A percentile compares a stretch with the other conserved stretches of the same genome.
Conservation (phyloP, 2,797 vertebrate genomes). For the Vireo griseus region DNA sequence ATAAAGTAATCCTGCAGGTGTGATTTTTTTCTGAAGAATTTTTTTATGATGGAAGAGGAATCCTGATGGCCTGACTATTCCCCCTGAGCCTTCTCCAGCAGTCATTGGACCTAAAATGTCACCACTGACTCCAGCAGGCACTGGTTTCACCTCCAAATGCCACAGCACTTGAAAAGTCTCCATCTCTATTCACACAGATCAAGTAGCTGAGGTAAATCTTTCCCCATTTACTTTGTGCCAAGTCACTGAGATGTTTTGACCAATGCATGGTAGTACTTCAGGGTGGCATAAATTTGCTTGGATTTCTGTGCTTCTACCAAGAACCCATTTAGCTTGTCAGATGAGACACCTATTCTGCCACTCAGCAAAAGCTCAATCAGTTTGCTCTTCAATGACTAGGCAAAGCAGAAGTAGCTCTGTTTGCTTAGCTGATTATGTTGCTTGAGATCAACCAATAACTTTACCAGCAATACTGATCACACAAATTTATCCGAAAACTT, state of each 20-base stretch:
- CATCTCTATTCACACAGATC: not conserved
- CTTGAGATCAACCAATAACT: not conserved
- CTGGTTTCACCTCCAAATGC: not conserved
- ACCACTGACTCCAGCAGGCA: not conserved
- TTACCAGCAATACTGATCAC: not conserved
- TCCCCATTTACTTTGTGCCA: not conserved
- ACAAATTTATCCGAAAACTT: not conserved
- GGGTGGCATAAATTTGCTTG: not conserved
- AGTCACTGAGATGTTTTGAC: not conserved
- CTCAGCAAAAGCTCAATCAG: not conserved
- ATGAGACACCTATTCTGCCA: not conserved
- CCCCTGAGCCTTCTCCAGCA: not conserved
- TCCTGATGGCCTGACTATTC: not conserved
- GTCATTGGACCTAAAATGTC: not conserved
- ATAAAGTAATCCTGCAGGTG: not conserved
- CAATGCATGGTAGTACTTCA: not conserved
- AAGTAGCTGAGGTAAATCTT: not conserved
- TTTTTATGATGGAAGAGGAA: conserved; percentile 7
- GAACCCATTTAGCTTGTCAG: not conserved
- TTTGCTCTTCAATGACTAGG: not conserved
- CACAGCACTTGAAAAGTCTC: not conserved
- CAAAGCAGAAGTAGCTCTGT: conserved; percentile 5
- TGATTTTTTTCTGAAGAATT: not conserved
- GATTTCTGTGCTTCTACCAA: not conserved
- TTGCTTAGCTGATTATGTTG: not conserved